Base-by-base conservation (phyloP, 2,888 invertebrate genomes). In the Dasypogon diadema region DNA sequence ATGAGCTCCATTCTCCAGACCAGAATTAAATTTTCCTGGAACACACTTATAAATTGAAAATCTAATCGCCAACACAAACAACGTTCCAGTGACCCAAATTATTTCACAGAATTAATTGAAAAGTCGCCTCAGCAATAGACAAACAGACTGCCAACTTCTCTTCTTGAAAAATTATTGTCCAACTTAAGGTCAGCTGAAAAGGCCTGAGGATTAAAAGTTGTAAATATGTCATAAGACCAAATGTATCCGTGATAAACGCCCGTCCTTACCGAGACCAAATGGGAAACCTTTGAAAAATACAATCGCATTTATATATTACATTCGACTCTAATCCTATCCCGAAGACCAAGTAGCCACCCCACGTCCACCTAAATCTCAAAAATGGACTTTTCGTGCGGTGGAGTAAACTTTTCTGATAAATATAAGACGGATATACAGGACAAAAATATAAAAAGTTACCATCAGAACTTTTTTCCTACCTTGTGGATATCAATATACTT, bases 321-420 rank as follows among this genome's bases (percentile, higher is more conserved):
- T 42, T 12, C 65, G 46, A 14, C 42, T 65, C 21, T 42, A 65
- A 65, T 65, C 65, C 65, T 65, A 42, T 65, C 21, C 21, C n/a
- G 22, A 65, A 65, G 46, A 46, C 42, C 46, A 65, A 65, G 21
- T 22, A 42, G 42, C 42, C 42, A 42, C 24, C 42, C 22, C 34
- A 65, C n/a, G 46, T 46, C 65, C 14, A 65, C 12, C 65, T 65
- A 65, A 65, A 65, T 65, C 65, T 46, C 42, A 42, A 65, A 65
- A 65, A 65, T 65, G 46, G 65, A 65, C 65, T 65, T 65, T 65
- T 22, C 65, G 65, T 65, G 65, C 42, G 65, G 42, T 42, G 65
- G n/a, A 65, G 65, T 42, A 65, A 65, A 65, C 65, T 65, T 65
- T 65, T 22, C 65, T 65, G 65, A 65, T 65, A 65, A 65, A 65